A percentile compares a stretch with the other conserved stretches of the same genome.
Conservation (phyloP, 2,797 vertebrate genomes). For the Holocentrus rufus region DNA sequence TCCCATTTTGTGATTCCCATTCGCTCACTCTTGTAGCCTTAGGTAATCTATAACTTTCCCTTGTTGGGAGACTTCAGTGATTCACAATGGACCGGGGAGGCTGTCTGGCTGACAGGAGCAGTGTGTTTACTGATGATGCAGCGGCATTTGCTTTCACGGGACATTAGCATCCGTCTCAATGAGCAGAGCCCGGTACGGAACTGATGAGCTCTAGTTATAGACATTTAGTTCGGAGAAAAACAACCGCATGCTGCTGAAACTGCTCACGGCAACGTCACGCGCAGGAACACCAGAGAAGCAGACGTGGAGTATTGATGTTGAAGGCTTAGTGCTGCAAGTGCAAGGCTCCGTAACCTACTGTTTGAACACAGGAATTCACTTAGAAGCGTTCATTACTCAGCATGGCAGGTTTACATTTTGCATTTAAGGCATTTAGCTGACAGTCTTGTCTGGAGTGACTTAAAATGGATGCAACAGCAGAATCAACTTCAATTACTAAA, state of each 20-base stretch:
- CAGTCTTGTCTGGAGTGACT: background rate
- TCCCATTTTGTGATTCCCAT: slow-evolving; percentile 63
- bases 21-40: slow-evolving; percentile 54
- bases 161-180: slow-evolving; percentile 76
- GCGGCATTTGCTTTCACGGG: slow-evolving; percentile 73
- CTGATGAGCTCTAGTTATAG: slow-evolving; percentile 65
- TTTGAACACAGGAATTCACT: background rate
- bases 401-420: background rate
- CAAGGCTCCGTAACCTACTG: background rate
- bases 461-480: background rate
- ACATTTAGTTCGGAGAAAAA: slow-evolving; percentile 62
- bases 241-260: slow-evolving; percentile 37
- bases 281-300: slow-evolving; percentile 6
- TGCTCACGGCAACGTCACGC: slow-evolving; percentile 9
- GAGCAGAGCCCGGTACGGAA: slow-evolving; percentile 53
- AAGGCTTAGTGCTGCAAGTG: slow-evolving; percentile 12
- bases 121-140: slow-evolving; percentile 76
- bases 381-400: background rate
- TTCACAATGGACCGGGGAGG: slow-evolving; percentile 59
- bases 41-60: slow-evolving; percentile 68
- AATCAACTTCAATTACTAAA: background rate
- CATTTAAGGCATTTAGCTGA: slow-evolving; percentile 1
- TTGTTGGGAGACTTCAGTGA: slow-evolving; percentile 72
- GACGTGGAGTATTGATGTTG: slow-evolving; percentile 22
- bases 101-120: slow-evolving; percentile 62